phyloP scores from a whole-genome alignment of 2,113 vertebrate species.

The Epinephelus cyanopodus region DNA sequence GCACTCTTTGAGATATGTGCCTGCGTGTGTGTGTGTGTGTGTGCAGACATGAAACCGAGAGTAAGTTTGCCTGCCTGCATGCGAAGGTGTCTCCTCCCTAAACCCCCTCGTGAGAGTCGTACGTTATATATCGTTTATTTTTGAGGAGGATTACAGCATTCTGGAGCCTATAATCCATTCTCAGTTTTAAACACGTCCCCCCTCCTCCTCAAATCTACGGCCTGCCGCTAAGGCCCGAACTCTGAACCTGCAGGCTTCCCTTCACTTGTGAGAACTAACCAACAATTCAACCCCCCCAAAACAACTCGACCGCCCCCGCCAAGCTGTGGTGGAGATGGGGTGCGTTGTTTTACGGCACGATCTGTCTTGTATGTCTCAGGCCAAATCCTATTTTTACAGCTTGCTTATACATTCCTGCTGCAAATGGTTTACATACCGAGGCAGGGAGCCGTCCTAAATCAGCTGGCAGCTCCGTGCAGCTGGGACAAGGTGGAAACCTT shows the following conservation, averaged over 20 bases:
- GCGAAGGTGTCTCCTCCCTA: constrained; percentile 50
- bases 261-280: constrained; percentile 47
- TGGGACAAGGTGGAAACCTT: constrained; percentile 89
- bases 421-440: constrained; percentile 94
- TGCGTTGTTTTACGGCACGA: constrained; percentile 89
- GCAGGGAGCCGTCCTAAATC: constrained; percentile 92
- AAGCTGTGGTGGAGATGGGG: constrained; percentile 82
- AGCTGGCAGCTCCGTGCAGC: constrained; percentile 90
- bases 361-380: constrained; percentile 87
- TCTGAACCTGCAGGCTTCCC: constrained; percentile 82
- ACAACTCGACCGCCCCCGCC: constrained; percentile 68
- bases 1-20: not conserved
- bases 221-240: constrained; percentile 85
- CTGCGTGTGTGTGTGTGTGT: not conserved
- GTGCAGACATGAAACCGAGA: not conserved
- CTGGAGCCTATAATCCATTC: constrained; percentile 83
- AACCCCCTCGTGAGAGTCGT: constrained; percentile 55
- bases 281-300: not conserved
- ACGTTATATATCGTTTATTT: constrained; percentile 76
- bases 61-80: constrained; percentile 25
- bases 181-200: constrained; percentile 87
- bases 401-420: constrained; percentile 95
- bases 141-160: constrained; percentile 67
- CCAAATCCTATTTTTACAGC: constrained; percentile 94
- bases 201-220: constrained; percentile 84